Evolutionary conservation across 2,888 invertebrate genomes (phyloP), one percentile per base, ranked within the genome.

Genomic region (Margaritifera margaritifera): DNA sequence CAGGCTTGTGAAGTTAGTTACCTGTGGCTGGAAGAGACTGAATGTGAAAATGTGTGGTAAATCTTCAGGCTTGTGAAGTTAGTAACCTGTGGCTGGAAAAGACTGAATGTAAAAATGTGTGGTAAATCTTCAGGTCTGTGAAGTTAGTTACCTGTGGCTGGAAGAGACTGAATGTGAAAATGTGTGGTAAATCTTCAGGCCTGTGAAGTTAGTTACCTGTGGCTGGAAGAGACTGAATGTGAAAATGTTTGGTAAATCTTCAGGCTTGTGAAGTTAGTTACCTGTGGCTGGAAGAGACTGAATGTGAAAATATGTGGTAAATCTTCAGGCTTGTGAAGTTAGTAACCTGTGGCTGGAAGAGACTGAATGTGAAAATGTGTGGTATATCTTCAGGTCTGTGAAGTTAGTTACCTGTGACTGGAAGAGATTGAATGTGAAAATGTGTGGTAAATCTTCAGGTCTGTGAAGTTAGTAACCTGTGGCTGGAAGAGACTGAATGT

Each of bases 141-240:
- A 42, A 42, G n/a, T 27, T 61, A 25, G 58, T 56, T 78, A 87
- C 88, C 88, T 80, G 83, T 81, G 55, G 80, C 81, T 15, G 83
- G 80, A 71, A 98, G 93, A 4, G 92, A 92, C 87, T 96, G 95
- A 80, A 99, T n/a, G n/a, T n/a, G 42, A 42, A 42, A 42, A 8
- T 42, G 2, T 27, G 31, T 42, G 42, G 11, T 42, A 42, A 11
- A 42, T 42, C 15, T 11, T 42, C 42, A 42, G 42, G 42, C 15
- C 42, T 42, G 2, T 42, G 11, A 42, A 42, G n/a, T 27, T 61
- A 25, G 58, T 56, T 78, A 87, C 88, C 88, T 80, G 83, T 81
- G 55, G 80, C 81, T 15, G 83, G 80, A 71, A 98, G 93, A 4
- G 92, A 92, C 87, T 96, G 95, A 80, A 99, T n/a, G n/a, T n/a